phyloP scores from a whole-genome alignment of 2,797 vertebrate genomes.

The Sparidentex hasta region DNA sequence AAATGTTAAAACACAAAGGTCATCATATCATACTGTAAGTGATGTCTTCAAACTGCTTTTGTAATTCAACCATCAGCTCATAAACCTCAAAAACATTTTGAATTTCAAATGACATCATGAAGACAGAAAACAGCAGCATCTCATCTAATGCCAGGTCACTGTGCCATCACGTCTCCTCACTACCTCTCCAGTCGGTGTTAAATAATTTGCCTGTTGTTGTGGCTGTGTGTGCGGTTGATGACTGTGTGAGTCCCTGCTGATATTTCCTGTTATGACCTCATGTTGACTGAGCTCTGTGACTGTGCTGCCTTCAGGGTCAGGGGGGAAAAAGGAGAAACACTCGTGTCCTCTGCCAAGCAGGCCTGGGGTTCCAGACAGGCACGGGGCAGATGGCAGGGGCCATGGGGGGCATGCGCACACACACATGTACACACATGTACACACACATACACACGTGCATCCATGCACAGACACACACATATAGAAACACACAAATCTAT shows the following conservation, averaged over 20 bases:
- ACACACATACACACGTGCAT: conserved; percentile 1
- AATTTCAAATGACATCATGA: not conserved
- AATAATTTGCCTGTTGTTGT: not conserved
- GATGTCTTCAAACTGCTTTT: not conserved
- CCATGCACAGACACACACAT: conserved; percentile 1
- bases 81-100: not conserved
- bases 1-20: not conserved
- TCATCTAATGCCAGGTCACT: not conserved
- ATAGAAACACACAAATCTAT: conserved; percentile 16
- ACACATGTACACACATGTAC: conserved; percentile 1
- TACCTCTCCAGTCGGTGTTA: not conserved
- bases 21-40: not conserved
- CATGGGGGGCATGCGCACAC: conserved; percentile 43
- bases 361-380: conserved; percentile 64
- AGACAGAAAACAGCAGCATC: not conserved
- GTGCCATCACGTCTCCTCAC: not conserved
- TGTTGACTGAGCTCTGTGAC: conserved; percentile 56
- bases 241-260: conserved; percentile 11
- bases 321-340: conserved; percentile 36
- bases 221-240: not conserved
- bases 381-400: conserved; percentile 75
- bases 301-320: conserved; percentile 62
- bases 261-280: conserved; percentile 35
- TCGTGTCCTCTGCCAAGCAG: conserved; percentile 57
- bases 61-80: not conserved